Conservation (phyloP, 1,140 invertebrate species). For the Ceratosolen fusciceps region DNA sequence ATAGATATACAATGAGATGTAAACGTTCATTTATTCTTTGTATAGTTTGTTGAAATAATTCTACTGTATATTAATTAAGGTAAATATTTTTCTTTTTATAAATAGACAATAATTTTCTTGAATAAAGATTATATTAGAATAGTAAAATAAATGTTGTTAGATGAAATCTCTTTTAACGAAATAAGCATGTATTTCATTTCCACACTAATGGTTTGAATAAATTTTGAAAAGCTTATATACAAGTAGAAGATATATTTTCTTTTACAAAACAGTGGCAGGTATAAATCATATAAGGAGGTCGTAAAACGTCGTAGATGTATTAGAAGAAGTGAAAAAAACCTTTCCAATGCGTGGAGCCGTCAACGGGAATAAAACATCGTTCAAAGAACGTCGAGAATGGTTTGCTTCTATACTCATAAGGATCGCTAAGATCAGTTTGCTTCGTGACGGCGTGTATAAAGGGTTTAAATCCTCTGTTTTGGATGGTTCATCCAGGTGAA, state of each 20-base stretch:
- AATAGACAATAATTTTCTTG: not conserved
- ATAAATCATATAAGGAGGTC: conserved; percentile 43
- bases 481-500: not conserved
- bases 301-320: conserved; percentile 52
- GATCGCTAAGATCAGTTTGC: conserved; percentile 53
- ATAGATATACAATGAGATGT: not conserved
- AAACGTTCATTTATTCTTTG: conserved; percentile 36
- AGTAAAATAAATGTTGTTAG: not conserved
- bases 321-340: conserved; percentile 46
- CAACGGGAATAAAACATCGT: conserved; percentile 31
- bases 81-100: not conserved
- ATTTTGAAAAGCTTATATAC: conserved; percentile 9
- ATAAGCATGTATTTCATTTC: conserved; percentile 13
- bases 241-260: conserved; percentile 35
- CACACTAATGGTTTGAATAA: conserved; percentile 15
- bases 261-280: conserved; percentile 42
- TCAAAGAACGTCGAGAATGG: conserved; percentile 32
- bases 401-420: conserved; percentile 46
- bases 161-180: not conserved
- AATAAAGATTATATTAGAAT: not conserved
- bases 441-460: conserved; percentile 62
- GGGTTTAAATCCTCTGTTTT: conserved; percentile 51
- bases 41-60: not conserved
- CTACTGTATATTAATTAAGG: not conserved
- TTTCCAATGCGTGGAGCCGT: conserved; percentile 1